Evolutionary conservation across 1,140 invertebrate species (phyloP).

Genomic region (Pissodes strobi): DNA sequence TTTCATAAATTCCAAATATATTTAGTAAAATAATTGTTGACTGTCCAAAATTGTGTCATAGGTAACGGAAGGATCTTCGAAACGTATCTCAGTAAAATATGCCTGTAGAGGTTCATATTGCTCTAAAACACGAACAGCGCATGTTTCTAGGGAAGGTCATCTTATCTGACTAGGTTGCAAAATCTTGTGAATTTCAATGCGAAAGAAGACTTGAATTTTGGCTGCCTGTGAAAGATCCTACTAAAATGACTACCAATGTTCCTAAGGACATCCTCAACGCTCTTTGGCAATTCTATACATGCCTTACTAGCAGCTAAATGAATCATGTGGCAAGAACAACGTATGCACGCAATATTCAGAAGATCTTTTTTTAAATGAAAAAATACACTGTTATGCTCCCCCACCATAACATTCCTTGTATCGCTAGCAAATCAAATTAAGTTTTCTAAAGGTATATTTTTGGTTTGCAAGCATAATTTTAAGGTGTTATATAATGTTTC

Average conservation of each 20-base stretch:
- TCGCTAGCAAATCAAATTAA: slow-evolving; percentile 40
- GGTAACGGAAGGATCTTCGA: slow-evolving; percentile 11
- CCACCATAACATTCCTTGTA: slow-evolving; percentile 20
- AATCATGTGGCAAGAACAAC: slow-evolving; percentile 31
- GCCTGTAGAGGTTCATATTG: slow-evolving; percentile 13
- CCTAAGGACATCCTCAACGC: slow-evolving; percentile 34
- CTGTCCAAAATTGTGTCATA: slow-evolving; percentile 14
- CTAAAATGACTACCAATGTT: slow-evolving; percentile 45
- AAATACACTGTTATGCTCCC: slow-evolving; percentile 41
- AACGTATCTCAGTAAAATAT: slow-evolving; percentile 1
- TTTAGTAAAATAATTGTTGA: slow-evolving; percentile 44
- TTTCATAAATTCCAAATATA: slow-evolving; percentile 51
- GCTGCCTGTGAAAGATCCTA: slow-evolving; percentile 4
- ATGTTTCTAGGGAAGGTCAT: slow-evolving; percentile 8
- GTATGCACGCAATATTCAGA: slow-evolving; percentile 15
- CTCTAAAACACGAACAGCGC: slow-evolving; percentile 12
- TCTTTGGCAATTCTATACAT: slow-evolving; percentile 23
- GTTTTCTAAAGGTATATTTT: slow-evolving; percentile 45
- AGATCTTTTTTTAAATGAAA: slow-evolving; percentile 11
- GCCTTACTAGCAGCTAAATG: slow-evolving; percentile 26
- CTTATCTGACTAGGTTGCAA: slow-evolving; percentile 5
- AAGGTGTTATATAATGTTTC: slow-evolving; percentile 30
- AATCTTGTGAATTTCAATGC: slow-evolving; percentile 18
- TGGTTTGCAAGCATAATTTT: slow-evolving; percentile 29
- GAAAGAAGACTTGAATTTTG: slow-evolving; percentile 21